Evolutionary conservation across 1,140 invertebrate species (phyloP), one percentile per base, ranked within the genome.

Genomic region (Drosophila arawakana): DNA sequence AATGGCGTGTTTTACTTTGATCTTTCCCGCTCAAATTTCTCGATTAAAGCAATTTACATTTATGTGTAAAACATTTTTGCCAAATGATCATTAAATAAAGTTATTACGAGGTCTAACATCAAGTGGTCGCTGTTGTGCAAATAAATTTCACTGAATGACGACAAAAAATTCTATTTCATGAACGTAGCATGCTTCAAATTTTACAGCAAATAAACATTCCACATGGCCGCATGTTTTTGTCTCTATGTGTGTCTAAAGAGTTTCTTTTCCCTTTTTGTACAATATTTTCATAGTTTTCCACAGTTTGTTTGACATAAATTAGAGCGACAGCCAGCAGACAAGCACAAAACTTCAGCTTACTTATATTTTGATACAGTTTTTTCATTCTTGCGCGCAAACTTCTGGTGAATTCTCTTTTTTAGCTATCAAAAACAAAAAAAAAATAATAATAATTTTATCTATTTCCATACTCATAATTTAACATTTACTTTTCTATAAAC

Each of bases 171-270:
- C 52, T 81, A 73, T 80, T 81, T 81, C 75, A 78, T 78, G 78
- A 78, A 66, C 72, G 62, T 15, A 15, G 80, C 72, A 80, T 83
- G 73, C 63, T 65, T 84, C 63, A 83, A 77, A 84, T 83, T 84
- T 73, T 76, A 80, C 77, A 83, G 68, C 68, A 84, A 83, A 84
- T 83, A 84, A 80, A 83, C 81, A 83, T 83, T 83, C 76, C 81
- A 77, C 76, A 80, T 80, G 68, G 68, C 63, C 80, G 72, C 80
- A 84, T 83, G 52, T 69, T 58, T 59, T 57, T 54, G 41, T 37
- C 44, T 30, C 35, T 43, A 34, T 62, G 43, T 41, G 44, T 73
- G 39, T 78, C 41, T 73, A 47, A 70, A 78, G 79, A 71, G 75
- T 62, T 79, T 67, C 63, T 71, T 62, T 76, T 61, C 71, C 58